Base-by-base conservation (phyloP, 2,113 vertebrate genomes). In the Eretmochelys imbricata region DNA sequence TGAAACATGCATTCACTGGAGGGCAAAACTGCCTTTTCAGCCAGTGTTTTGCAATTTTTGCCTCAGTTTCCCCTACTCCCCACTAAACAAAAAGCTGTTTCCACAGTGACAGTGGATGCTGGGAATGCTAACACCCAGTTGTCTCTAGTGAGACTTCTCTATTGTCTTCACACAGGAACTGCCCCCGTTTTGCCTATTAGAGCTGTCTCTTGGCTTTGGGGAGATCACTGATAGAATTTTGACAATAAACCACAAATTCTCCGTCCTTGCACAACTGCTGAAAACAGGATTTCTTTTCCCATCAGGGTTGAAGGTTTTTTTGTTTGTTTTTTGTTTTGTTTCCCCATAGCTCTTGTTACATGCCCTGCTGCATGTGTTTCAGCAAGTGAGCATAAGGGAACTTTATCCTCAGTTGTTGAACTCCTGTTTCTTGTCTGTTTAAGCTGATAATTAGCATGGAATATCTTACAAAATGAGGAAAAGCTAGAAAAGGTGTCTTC, bases 111-210 rank as follows among this genome's bases (percentile, higher is more conserved):
- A 92, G 57, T 87, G 87, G 85, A 78, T 96, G 92, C 88, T 89
- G 89, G 85, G 94, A 82, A 53, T 1, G 42, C 22, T 24, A 25
- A 46, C 38, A 12, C 22, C 24, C 72, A 6, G 84, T 91, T 93
- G 91, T 95, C 82, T 95, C 83, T 85, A 92, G 93, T 90, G 96
- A 95, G 87, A n/a, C 57, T 96, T 84, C 90, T 90, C 91, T 87
- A 93, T 81, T 96, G 82, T 96, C 97, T 96, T 96, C 97, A 81
- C 76, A 25, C 14, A 81, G 72, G 85, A 95, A 79, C 87, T 89
- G 94, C 87, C 57, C 89, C 85, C 2, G 11, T 84, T 96, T 96
- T 96, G 87, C 94, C 87, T 91, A 35, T 83, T 76, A 94, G 89
- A 35, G 46, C 72, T 25, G 9, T 27, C 10, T 29, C 6, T 78